Conservation (phyloP, 2,888 invertebrate species). For the Biston betularia region DNA sequence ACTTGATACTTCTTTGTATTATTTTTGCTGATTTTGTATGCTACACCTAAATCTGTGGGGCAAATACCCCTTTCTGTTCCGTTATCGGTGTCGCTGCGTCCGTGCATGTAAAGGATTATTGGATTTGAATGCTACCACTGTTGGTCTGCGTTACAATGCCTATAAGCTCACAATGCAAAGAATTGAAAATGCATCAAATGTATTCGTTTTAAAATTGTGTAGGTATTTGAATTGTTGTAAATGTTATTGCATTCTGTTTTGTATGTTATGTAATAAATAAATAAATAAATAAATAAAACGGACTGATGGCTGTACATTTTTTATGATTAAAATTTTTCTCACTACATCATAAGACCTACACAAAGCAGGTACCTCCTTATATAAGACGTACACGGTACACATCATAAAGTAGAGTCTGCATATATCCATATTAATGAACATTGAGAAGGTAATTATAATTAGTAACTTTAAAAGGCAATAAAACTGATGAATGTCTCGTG, state of each 20-base stretch:
- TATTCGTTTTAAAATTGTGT: not conserved
- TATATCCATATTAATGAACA: not conserved
- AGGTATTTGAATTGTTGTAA: not conserved
- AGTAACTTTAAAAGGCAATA: slow-evolving; percentile 3
- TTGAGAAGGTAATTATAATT: slow-evolving; percentile 6
- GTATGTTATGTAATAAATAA: too few relatives aligned
- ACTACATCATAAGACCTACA: not conserved
- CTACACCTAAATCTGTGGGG: not conserved
- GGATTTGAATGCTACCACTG: slow-evolving; percentile 28
- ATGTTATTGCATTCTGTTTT: too few relatives aligned
- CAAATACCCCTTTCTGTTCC: not conserved
- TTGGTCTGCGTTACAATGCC: not conserved
- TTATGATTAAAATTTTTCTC: too few relatives aligned
- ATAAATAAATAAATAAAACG: too few relatives aligned
- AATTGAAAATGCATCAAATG: not conserved
- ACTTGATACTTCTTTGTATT: too few relatives aligned
- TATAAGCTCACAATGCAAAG: not conserved
- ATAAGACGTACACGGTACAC: not conserved
- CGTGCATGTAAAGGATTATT: slow-evolving; percentile 25
- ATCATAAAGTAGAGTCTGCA: not conserved
- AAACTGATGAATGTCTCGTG: slow-evolving; percentile 14
- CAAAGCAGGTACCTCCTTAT: too few relatives aligned
- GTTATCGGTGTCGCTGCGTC: not conserved
- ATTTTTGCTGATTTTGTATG: too few relatives aligned
- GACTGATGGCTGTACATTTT: too few relatives aligned